Conservation (phyloP, 1,140 invertebrate genomes). For the Hirudo medicinalis region DNA sequence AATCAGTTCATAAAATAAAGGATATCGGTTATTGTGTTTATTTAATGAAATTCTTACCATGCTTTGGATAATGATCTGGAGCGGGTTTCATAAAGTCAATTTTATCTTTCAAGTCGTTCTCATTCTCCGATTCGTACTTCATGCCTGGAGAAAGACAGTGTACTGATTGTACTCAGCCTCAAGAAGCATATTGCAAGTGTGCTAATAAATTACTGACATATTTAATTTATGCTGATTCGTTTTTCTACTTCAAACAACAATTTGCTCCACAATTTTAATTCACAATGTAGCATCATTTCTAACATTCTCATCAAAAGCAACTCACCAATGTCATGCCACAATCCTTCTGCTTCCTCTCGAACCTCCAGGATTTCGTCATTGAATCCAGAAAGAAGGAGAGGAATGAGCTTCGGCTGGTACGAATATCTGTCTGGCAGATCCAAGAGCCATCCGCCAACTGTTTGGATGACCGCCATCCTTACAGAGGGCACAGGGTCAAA, state of each 20-base stretch:
- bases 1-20: constrained; percentile 10
- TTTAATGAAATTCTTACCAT: constrained; percentile 38
- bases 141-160: constrained; percentile 29
- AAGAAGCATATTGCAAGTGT: not conserved
- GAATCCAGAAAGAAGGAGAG: constrained; percentile 58
- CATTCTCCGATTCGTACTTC: constrained; percentile 60
- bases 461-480: constrained; percentile 51
- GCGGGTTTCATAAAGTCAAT: constrained; percentile 51
- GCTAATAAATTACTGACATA: not conserved
- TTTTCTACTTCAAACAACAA: no score
- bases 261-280: not conserved
- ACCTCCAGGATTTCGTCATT: constrained; percentile 58
- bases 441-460: constrained; percentile 54
- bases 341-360: constrained; percentile 43
- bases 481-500: constrained; percentile 61
- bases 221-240: not conserved
- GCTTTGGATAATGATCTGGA: constrained; percentile 52
- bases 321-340: constrained; percentile 56
- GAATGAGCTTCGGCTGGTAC: constrained; percentile 59
- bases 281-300: not conserved
- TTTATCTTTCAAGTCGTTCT: constrained; percentile 59
- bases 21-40: constrained; percentile 9
- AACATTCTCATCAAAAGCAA: not conserved
- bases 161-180: not conserved
- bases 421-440: constrained; percentile 61